These are phyloP conservation scores for Progne subis DNA, from an alignment of 2,113 vertebrate species.

Conservation along the genomic window DNA sequence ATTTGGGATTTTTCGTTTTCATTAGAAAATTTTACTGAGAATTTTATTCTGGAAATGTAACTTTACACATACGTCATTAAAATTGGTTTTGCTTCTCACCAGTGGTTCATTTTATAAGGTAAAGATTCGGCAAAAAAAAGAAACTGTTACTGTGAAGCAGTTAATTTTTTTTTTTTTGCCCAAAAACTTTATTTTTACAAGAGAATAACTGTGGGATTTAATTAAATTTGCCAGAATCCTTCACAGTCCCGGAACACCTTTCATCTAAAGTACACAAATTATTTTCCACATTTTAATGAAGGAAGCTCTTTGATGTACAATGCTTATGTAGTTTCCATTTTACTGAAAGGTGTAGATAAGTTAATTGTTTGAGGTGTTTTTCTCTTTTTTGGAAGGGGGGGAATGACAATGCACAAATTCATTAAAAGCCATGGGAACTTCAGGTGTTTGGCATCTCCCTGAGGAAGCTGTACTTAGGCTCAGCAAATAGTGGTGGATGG, in stretches of 20 bases:
- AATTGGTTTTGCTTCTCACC: background rate
- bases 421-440: background rate
- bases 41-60: background rate
- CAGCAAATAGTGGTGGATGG: background rate
- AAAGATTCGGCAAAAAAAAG: background rate
- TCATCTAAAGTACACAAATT: slow-evolving; percentile 57
- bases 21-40: background rate
- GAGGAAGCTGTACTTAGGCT: background rate
- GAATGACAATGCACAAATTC: background rate
- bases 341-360: background rate
- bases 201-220: slow-evolving; percentile 26
- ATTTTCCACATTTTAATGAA: slow-evolving; percentile 60
- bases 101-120: background rate
- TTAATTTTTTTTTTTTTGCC: background rate
- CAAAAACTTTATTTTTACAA: slow-evolving; percentile 7
- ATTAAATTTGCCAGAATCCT: slow-evolving; percentile 53
- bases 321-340: slow-evolving; percentile 4
- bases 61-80: background rate
- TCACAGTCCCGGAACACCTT: slow-evolving; percentile 51
- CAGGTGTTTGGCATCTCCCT: background rate
- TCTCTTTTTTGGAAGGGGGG: background rate
- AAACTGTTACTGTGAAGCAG: background rate
- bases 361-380: slow-evolving; percentile 8
- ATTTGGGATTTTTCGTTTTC: background rate
- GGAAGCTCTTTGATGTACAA: slow-evolving; percentile 46